Base-by-base conservation (phyloP, 2,797 vertebrate species). In the Buphagus erythrorhynchus region DNA sequence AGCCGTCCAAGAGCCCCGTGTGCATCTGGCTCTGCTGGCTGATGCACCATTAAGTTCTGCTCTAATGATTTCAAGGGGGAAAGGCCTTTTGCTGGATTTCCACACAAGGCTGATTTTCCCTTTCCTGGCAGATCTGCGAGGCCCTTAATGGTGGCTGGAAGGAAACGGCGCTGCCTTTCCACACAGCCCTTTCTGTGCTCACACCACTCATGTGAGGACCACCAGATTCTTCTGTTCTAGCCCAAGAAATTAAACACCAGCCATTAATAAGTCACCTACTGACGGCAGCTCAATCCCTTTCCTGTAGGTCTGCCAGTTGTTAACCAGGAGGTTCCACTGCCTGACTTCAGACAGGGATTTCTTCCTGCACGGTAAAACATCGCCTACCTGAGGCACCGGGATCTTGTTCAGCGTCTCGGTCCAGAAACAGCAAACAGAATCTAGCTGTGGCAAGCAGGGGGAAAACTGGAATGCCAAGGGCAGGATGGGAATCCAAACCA, bases 341-440 rank as follows among this genome's bases (percentile, higher is more conserved):
- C 94, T 68, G 93, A 58, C 90, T 92, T 94, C 90, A 97, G 96
- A 87, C 95, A 94, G 96, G 94, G 91, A 86, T 96, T 97, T 97
- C 96, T 97, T 95, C 97, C 96, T 97, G 90, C 95, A 72, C 61
- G 93, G 92, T 97, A 96, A 98, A 97, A 97, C 96, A 93, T 97
- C 92, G 71, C 97, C 96, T 98, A 98, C 98, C 97, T 98, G 97
- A 97, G 98, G 95, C 97, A 97, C 96, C 83, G 46, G 97, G 97
- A 98, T 98, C 97, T 96, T 97, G 81, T 98, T 98, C 97, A 92
- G 92, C 40, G 7, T 22, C 95, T 46, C 74, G 14, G 92, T 98
- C 98, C 98, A 98, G 98, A 98, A 98, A 98, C 97, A 98, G 98
- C 98, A 98, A 98, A 98, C 91, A 97, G 97, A 98, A 97, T 98